Percentiles rank a stretch among this genome's conserved stretches.
Evolutionary conservation across 2,797 vertebrate genomes (phyloP).

Genomic region (Brachymystax lenok): DNA sequence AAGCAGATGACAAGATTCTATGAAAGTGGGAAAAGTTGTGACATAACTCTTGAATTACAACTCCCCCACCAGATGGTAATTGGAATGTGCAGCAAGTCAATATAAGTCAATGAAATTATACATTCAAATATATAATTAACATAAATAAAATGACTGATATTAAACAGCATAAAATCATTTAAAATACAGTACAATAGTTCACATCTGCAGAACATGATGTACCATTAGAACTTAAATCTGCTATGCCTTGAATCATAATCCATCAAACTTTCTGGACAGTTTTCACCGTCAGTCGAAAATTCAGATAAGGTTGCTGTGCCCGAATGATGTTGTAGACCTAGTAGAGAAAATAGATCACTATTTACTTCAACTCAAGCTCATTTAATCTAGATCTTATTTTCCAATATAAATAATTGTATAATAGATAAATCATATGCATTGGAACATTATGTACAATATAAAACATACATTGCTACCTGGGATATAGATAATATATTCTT

Average conservation of each 20-base stretch:
- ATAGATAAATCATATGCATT: neutral
- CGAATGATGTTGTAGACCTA: constrained; percentile 33
- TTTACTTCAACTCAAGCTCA: neutral
- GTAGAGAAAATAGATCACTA: constrained; percentile 34
- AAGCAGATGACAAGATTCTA: neutral
- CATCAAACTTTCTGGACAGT: constrained; percentile 26
- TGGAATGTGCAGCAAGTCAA: neutral
- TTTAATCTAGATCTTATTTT: neutral
- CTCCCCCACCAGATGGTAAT: neutral
- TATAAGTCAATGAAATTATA: neutral
- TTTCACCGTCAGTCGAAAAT: constrained; percentile 38
- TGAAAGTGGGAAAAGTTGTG: too few relatives aligned
- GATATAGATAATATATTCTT: neutral
- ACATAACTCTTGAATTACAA: too few relatives aligned
- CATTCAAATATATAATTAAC: neutral
- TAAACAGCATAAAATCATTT: neutral
- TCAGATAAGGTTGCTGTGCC: rapidly evolving
- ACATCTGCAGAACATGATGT: too few relatives aligned
- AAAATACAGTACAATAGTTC: neutral
- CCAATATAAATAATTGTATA: neutral
- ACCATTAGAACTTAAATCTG: neutral
- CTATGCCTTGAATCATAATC: neutral
- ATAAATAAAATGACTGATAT: neutral
- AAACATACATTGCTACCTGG: neutral
- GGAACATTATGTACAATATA: neutral